These are phyloP conservation scores for Trachythela sp. DNA, from an alignment of 64 coral and sea anemone species.

Conservation along the genomic window DNA sequence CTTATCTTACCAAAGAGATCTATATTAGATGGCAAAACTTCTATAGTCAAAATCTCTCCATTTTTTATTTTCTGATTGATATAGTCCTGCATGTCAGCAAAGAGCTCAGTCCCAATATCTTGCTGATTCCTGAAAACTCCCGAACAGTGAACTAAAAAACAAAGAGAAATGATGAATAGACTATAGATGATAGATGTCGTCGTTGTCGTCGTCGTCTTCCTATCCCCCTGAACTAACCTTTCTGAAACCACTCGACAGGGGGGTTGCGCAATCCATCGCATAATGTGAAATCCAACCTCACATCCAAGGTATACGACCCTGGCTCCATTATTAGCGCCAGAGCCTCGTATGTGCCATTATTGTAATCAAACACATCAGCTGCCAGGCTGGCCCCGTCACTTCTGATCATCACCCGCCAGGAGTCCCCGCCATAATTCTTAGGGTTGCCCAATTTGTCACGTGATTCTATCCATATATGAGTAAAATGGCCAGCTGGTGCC, in stretches of 20 bases:
- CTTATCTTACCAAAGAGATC: not conserved
- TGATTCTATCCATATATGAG: not conserved
- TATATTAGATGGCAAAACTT: not conserved
- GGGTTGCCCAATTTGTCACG: not conserved
- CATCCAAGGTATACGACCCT: not conserved
- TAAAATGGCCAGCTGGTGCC: not conserved
- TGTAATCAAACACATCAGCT: not conserved
- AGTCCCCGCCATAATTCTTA: not conserved
- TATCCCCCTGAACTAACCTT: not conserved
- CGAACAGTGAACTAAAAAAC: slow-evolving; percentile 8
- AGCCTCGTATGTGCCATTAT: slow-evolving; percentile 3
- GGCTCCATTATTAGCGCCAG: not conserved
- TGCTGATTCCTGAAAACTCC: not conserved
- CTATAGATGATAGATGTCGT: too few relatives aligned
- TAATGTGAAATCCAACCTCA: not conserved
- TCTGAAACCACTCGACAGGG: not conserved
- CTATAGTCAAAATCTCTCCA: not conserved
- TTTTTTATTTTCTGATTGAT: not conserved
- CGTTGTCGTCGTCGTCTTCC: not conserved
- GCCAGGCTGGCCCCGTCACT: not conserved
- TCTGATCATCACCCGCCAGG: slow-evolving; percentile 7
- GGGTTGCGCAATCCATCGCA: slow-evolving; percentile 2
- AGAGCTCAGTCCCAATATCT: slow-evolving; percentile 2
- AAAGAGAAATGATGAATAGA: too few relatives aligned
- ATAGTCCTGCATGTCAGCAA: not conserved